Conservation (phyloP, 1,140 invertebrate species). For the Anoplolepis gracilipes region DNA sequence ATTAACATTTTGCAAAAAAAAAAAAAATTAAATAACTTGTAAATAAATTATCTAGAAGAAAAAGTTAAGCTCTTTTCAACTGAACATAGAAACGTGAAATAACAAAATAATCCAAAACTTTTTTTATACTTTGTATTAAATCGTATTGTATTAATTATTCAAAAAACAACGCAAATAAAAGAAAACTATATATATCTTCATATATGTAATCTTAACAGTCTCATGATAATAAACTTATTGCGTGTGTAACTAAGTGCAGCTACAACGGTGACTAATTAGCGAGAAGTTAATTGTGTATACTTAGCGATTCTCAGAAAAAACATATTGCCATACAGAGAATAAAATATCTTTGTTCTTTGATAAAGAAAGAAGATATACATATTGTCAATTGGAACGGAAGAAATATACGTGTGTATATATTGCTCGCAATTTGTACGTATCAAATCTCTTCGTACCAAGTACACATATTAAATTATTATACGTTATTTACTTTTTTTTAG, state of each 20-base stretch:
- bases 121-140: constrained; percentile 9
- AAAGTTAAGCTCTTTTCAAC: constrained; percentile 20
- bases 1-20: constrained; percentile 11
- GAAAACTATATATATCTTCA: neutral
- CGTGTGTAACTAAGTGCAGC: neutral
- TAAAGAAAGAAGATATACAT: neutral
- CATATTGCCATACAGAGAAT: constrained; percentile 6
- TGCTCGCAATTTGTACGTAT: neutral
- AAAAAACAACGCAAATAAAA: constrained; percentile 27
- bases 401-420: neutral
- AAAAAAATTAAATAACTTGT: constrained; percentile 32
- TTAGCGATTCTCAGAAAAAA: constrained; percentile 48
- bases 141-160: constrained; percentile 32
- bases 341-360: constrained; percentile 1
- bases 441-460: neutral
- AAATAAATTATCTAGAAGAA: constrained; percentile 41
- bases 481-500: neutral
- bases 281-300: neutral
- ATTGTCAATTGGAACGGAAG: neutral
- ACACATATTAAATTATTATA: neutral
- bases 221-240: constrained; percentile 9
- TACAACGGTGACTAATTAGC: constrained; percentile 56
- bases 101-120: constrained; percentile 30
- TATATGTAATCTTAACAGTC: neutral
- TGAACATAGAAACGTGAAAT: constrained; percentile 18